Conservation (phyloP, 2,113 vertebrate genomes). For the Vireo altiloquus region DNA sequence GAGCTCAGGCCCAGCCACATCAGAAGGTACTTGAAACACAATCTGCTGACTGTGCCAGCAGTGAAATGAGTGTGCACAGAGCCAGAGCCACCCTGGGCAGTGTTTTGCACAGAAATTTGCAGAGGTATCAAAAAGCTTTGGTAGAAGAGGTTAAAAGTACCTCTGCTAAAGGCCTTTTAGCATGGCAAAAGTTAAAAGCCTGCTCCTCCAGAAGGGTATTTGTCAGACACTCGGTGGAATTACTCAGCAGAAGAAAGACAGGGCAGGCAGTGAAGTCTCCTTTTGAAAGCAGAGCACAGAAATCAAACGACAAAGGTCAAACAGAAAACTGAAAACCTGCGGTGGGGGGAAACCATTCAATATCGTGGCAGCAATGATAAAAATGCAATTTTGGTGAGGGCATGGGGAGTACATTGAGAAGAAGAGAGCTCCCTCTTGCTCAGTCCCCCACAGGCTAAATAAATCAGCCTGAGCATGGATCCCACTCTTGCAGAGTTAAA, state of each 20-base stretch:
- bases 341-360: not conserved
- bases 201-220: conserved; percentile 9
- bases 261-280: not conserved
- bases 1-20: not conserved
- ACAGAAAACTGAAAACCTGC: not conserved
- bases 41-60: not conserved
- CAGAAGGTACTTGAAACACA: not conserved
- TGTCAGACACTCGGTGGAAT: not conserved
- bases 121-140: not conserved
- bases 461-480: not conserved
- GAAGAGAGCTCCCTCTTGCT: not conserved
- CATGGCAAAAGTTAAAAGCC: not conserved
- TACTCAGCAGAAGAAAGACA: conserved; percentile 17
- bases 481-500: not conserved
- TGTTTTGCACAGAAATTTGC: not conserved
- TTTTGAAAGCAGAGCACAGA: not conserved
- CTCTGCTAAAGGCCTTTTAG: not conserved
- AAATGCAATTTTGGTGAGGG: not conserved
- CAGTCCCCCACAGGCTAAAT: not conserved
- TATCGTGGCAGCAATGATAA: not conserved
- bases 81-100: not conserved
- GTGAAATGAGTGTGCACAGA: not conserved
- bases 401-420: not conserved
- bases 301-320: conserved; percentile 7
- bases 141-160: not conserved